Conservation (phyloP, 1,140 invertebrate genomes). For the Scaptomyza montana region DNA sequence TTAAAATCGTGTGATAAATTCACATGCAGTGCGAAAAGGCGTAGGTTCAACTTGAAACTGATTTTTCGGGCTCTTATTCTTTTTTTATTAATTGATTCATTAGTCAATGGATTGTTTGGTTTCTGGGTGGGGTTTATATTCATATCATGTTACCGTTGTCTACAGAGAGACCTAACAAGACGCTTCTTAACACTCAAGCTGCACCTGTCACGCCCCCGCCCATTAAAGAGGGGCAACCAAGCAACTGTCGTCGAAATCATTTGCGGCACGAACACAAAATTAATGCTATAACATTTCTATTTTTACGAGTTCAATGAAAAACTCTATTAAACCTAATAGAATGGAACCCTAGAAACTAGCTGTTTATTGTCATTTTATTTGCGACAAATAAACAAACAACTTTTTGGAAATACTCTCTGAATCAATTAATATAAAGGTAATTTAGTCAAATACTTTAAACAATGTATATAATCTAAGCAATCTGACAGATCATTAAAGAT, state of each 20-base stretch:
- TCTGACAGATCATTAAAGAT: background rate
- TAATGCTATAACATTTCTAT: constrained; percentile 73
- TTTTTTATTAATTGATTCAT: constrained; percentile 75
- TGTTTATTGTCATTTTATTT: constrained; percentile 60
- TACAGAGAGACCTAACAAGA: constrained; percentile 37
- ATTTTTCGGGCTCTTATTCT: constrained; percentile 22
- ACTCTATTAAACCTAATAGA: constrained; percentile 56
- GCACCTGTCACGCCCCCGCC: constrained; percentile 59
- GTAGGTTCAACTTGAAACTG: constrained; percentile 23
- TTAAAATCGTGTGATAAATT: constrained; percentile 55
- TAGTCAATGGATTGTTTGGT: constrained; percentile 53
- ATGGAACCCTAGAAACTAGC: constrained; percentile 27
- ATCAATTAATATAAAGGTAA: background rate
- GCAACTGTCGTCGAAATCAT: constrained; percentile 66
- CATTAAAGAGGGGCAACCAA: background rate
- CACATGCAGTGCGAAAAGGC: background rate
- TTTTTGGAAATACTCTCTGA: background rate
- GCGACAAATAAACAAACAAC: constrained; percentile 76
- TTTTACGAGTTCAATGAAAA: constrained; percentile 76
- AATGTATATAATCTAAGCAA: no score
- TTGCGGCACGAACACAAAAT: constrained; percentile 61
- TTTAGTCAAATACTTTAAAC: no score
- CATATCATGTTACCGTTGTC: constrained; percentile 42
- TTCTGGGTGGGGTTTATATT: constrained; percentile 15
- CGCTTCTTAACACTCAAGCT: constrained; percentile 34